A percentile compares a stretch with the other conserved stretches of the same genome.
phyloP scores from a whole-genome alignment of 2,888 invertebrate species.

The Eledona agricola region DNA sequence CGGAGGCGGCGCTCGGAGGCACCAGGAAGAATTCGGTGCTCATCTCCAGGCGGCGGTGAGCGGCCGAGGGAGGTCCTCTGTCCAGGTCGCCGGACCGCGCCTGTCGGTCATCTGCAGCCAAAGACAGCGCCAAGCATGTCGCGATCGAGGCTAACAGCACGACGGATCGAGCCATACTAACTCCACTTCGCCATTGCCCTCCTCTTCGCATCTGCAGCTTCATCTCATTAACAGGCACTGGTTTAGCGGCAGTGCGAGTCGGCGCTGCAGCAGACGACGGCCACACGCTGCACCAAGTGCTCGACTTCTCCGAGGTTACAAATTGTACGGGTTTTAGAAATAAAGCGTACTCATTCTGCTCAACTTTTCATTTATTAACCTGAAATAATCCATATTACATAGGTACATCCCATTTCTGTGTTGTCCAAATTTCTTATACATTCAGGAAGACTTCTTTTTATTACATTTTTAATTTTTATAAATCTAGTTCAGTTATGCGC shows the following conservation, averaged over 20 bases:
- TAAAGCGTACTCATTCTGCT: too few species aligned
- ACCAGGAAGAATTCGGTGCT: constrained; percentile 86
- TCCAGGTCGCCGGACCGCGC: constrained; percentile 53
- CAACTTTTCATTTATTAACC: too few species aligned
- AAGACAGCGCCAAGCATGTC: constrained; percentile 48
- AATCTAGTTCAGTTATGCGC: too few species aligned
- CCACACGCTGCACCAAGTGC: too few species aligned
- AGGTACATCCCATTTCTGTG: too few species aligned
- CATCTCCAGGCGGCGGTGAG: constrained; percentile 73
- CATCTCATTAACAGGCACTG: constrained; percentile 42
- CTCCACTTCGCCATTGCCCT: constrained; percentile 32
- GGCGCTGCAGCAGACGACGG: too few species aligned
- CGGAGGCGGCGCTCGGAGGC: constrained; percentile 65
- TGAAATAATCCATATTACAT: too few species aligned
- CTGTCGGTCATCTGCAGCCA: constrained; percentile 51
- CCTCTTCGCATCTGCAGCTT: constrained; percentile 42
- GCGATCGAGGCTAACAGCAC: constrained; percentile 50
- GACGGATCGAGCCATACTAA: constrained; percentile 59
- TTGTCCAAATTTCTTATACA: too few species aligned
- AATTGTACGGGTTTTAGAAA: too few species aligned
- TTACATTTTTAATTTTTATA: too few species aligned
- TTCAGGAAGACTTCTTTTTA: too few species aligned
- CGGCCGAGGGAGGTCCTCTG: constrained; percentile 50
- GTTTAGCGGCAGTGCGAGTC: constrained; percentile 22
- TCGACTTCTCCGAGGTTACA: too few species aligned